Evolutionary conservation across 1,140 invertebrate genomes (phyloP).

Genomic region (Colletes gigas): DNA sequence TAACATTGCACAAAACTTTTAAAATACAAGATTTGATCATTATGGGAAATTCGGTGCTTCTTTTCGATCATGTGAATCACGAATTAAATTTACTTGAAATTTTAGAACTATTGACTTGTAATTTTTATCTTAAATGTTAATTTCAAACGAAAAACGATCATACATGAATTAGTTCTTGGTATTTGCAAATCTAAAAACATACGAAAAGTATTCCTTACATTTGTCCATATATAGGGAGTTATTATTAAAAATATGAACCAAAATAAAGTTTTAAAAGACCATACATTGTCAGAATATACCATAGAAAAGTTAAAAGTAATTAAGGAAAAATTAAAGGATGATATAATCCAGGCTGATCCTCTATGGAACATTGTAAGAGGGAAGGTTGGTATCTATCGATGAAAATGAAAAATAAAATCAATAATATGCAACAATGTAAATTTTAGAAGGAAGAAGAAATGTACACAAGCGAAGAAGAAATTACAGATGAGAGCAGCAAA

Average conservation of each 20-base stretch:
- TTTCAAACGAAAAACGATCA: background rate
- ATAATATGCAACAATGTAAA: background rate
- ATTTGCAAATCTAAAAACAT: background rate
- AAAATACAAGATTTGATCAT: too few species aligned
- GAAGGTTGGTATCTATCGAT: slow-evolving; percentile 43
- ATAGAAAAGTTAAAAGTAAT: slow-evolving; percentile 30
- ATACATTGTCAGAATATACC: slow-evolving; percentile 37
- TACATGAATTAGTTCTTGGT: background rate
- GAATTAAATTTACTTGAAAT: too few species aligned
- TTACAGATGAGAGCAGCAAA: slow-evolving; percentile 11
- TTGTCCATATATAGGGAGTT: background rate
- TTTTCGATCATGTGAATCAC: too few species aligned
- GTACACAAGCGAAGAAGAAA: slow-evolving; percentile 11
- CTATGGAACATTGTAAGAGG: slow-evolving; percentile 30
- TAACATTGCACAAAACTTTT: too few species aligned
- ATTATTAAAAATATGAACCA: slow-evolving; percentile 24
- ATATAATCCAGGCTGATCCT: slow-evolving; percentile 36
- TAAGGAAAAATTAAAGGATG: slow-evolving; percentile 33
- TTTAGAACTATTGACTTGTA: background rate
- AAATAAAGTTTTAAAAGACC: slow-evolving; percentile 27
- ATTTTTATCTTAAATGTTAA: too few species aligned
- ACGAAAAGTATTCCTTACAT: background rate
- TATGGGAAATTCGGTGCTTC: background rate
- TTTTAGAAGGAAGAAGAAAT: slow-evolving; percentile 27
- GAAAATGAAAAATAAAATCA: background rate